Evolutionary conservation across 2,113 vertebrate genomes (phyloP).

Genomic region (Poeciliopsis turrubarensis): DNA sequence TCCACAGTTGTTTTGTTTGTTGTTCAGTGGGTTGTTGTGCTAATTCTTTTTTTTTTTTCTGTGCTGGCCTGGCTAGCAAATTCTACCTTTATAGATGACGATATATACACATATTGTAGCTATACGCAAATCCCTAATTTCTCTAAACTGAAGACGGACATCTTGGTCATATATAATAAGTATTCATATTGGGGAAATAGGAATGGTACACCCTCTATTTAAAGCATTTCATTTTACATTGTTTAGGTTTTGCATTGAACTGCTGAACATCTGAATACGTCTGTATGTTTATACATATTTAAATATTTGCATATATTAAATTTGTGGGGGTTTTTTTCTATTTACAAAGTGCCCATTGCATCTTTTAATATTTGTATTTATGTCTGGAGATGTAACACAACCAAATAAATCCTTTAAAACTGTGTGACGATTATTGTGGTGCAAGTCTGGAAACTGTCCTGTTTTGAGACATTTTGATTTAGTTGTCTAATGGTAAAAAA

Average conservation of each 20-base stretch:
- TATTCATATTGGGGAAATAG: conserved; percentile 41
- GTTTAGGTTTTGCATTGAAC: conserved; percentile 66
- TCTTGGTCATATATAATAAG: conserved; percentile 39
- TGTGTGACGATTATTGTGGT: conserved; percentile 4
- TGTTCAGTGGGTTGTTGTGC: conserved; percentile 32
- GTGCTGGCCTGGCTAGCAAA: conserved; percentile 54
- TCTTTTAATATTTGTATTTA: conserved; percentile 68
- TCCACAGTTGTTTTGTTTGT: conserved; percentile 51
- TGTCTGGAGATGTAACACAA: conserved; percentile 59
- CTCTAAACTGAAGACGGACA: conserved; percentile 36
- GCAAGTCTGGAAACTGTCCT: too few species aligned
- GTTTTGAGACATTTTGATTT: not conserved
- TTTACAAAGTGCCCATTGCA: conserved; percentile 68
- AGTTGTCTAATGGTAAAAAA: not conserved
- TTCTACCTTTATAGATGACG: conserved; percentile 31
- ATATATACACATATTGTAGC: conserved; percentile 47
- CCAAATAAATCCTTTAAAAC: conserved; percentile 54
- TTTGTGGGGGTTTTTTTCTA: conserved; percentile 68
- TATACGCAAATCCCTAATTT: conserved; percentile 45
- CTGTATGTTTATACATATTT: conserved; percentile 73
- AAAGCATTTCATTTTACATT: conserved; percentile 42
- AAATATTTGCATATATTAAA: conserved; percentile 76
- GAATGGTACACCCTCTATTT: conserved; percentile 42
- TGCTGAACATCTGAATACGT: conserved; percentile 73
- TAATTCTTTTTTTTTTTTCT: conserved; percentile 39